A percentile compares a stretch with the other conserved stretches of the same genome.
Conservation (phyloP, 2,113 vertebrate species). For the Callaeas wilsoni region DNA sequence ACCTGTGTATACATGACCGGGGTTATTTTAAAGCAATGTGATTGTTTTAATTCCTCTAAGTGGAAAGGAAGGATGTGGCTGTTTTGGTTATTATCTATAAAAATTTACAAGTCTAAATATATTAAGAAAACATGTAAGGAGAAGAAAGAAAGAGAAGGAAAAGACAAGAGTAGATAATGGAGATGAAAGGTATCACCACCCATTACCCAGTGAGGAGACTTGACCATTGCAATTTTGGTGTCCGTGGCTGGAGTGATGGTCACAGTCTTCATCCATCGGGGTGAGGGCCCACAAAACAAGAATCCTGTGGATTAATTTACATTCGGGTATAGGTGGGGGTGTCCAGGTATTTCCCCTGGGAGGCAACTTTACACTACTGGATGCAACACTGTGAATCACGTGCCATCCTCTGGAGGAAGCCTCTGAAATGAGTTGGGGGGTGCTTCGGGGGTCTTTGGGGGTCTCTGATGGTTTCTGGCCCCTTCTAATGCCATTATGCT, state of each 20-base stretch:
- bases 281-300: not conserved
- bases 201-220: not conserved
- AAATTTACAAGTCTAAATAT: not conserved
- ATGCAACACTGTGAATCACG: too few species aligned
- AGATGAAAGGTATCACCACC: not conserved
- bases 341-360: not conserved
- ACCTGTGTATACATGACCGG: rapidly evolving
- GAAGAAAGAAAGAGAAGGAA: too few species aligned
- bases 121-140: not conserved
- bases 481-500: too few species aligned
- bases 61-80: too few species aligned
- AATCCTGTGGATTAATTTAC: not conserved
- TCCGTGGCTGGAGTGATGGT: not conserved
- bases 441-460: not conserved
- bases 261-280: too few species aligned
- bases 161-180: not conserved
- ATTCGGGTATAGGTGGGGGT: not conserved
- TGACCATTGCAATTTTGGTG: not conserved
- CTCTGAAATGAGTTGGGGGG: not conserved
- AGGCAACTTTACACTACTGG: not conserved
- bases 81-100: too few species aligned
- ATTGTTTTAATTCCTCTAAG: not conserved
- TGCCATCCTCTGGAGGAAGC: not conserved
- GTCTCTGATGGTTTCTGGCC: not conserved
- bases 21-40: not conserved